Evolutionary conservation across 2,113 vertebrate genomes (phyloP).

Genomic region (Neotoma lepida): DNA sequence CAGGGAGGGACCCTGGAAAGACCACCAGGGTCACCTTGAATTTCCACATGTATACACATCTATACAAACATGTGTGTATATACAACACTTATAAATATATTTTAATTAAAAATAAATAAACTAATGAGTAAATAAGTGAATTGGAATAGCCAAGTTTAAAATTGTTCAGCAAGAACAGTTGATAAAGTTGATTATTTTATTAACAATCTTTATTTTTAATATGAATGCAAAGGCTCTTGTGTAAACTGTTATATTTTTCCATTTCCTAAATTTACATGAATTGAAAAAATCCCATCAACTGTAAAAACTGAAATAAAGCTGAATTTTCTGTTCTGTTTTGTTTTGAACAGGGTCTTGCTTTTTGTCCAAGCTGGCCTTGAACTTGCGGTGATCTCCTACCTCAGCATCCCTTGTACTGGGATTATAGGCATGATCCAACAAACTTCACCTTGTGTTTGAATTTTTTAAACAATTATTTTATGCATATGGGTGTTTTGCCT

Average conservation of each 20-base stretch:
- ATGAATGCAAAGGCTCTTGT: neutral
- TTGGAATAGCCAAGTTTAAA: neutral
- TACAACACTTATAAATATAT: neutral
- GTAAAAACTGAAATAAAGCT: neutral
- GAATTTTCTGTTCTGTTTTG: neutral
- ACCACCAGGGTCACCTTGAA: too few species aligned
- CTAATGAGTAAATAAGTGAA: neutral
- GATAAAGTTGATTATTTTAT: neutral
- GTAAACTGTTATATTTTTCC: neutral
- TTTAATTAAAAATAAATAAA: neutral
- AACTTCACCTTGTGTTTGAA: neutral
- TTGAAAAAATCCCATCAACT: neutral
- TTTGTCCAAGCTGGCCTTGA: neutral
- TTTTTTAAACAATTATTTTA: neutral
- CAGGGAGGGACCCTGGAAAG: neutral
- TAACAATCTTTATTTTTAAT: neutral
- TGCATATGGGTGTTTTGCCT: neutral
- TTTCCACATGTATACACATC: neutral
- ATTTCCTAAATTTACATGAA: neutral
- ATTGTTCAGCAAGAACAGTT: neutral
- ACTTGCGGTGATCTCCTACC: neutral
- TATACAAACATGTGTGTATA: too few species aligned
- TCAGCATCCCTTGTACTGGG: neutral
- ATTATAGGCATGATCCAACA: neutral
- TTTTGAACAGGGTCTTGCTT: neutral